Percentiles rank a stretch among this genome's conserved stretches.
Conservation (phyloP, 2,797 vertebrate species). For the Mareca strepera region DNA sequence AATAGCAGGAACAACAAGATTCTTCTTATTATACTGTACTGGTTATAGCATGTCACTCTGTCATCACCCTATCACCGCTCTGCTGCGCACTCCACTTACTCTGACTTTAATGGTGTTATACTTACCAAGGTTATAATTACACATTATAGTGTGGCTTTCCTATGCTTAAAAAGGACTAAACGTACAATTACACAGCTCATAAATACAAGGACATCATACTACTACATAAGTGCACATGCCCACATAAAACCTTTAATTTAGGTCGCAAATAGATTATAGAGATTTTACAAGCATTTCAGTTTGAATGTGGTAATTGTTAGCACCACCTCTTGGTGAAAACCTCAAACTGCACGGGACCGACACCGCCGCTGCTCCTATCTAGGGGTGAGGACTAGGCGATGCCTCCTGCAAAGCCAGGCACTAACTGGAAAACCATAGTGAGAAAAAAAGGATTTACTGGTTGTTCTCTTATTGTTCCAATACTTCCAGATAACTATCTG, state of each 20-base stretch:
- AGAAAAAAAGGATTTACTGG: neutral
- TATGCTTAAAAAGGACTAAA: neutral
- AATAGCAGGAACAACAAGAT: conserved; percentile 20
- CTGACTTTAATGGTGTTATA: conserved; percentile 35
- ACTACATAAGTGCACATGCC: neutral
- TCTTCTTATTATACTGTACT: conserved; percentile 45
- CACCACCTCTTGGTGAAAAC: conserved; percentile 39
- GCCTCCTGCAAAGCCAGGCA: neutral
- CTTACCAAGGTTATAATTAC: conserved; percentile 65
- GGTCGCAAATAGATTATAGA: conserved; percentile 9
- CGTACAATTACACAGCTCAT: conserved; percentile 60
- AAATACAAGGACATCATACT: conserved; percentile 6
- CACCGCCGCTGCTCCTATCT: neutral
- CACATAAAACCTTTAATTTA: conserved; percentile 47
- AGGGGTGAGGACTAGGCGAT: neutral
- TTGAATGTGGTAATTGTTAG: conserved; percentile 8
- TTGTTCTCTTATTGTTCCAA: neutral
- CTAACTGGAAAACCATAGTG: neutral
- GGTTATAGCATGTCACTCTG: conserved; percentile 61
- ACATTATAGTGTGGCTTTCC: conserved; percentile 45
- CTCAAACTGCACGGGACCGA: neutral
- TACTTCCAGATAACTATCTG: neutral
- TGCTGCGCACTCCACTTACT: neutral
- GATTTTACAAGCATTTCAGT: conserved; percentile 22
- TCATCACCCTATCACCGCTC: conserved; percentile 62